Evolutionary conservation across 2,888 invertebrate species (phyloP).

Genomic region (Coremacera marginata): DNA sequence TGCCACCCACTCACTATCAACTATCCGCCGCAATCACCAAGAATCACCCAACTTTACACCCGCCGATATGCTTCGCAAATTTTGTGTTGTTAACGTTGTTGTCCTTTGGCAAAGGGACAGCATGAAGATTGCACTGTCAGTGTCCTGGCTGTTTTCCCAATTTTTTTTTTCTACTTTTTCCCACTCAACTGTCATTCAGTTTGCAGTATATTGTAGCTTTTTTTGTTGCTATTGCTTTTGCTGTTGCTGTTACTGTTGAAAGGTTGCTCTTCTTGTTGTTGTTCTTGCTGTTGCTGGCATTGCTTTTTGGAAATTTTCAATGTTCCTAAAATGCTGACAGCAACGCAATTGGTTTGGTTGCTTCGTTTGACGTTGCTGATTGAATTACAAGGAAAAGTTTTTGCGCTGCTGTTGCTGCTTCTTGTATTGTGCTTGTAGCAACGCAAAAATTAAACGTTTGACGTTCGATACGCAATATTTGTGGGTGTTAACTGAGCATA

Average conservation of each 20-base stretch:
- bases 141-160: neutral
- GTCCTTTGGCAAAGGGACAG: conserved; percentile 2
- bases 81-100: conserved; percentile 5
- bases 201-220: too few species aligned
- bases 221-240: neutral
- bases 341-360: conserved; percentile 9
- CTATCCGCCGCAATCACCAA: too few species aligned
- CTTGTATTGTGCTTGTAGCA: too few species aligned
- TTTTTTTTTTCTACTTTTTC: too few species aligned
- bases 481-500: too few species aligned
- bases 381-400: conserved; percentile 2
- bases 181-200: too few species aligned
- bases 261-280: conserved; percentile 3
- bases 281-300: neutral
- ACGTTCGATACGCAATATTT: too few species aligned
- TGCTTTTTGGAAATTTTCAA: conserved; percentile 1
- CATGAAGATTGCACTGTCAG: conserved; percentile 25
- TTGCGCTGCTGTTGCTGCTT: too few species aligned
- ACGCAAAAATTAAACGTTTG: too few species aligned
- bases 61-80: neutral
- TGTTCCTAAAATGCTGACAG: conserved; percentile 5
- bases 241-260: neutral
- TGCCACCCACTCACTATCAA: too few species aligned
- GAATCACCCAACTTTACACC: neutral
- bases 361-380: conserved; percentile 12